Base-by-base conservation (phyloP, 2,888 invertebrate species). In the Scaptodrosophila latifasciaeformis region DNA sequence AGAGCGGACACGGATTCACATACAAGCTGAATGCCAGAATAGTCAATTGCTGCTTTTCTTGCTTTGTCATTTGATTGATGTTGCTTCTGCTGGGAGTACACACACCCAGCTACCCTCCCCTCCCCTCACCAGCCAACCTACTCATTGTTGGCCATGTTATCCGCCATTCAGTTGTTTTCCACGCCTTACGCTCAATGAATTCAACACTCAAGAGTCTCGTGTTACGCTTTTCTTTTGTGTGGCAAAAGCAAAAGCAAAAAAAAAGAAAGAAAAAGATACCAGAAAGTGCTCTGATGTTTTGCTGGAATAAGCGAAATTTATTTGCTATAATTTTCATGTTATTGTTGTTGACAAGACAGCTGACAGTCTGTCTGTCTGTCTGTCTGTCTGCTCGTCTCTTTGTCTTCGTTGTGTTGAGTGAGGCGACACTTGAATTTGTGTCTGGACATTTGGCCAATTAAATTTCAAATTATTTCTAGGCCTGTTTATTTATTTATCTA, bases 21-120 rank as follows among this genome's bases (percentile, higher is more conserved):
- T n/a, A n/a, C n/a, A 27, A 27, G 27, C 27, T 27, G 27, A 6
- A n/a, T 27, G 5, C 27, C 27, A 9, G 3, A 7, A 21, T 21
- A 42, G 49, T 21, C 30, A 49, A 49, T 42, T 59, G 52, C 56
- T 39, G 39, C 51, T 15, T 3, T 24, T 49, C 57, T 55, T 52
- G 56, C 54, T 46, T 10, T 49, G 66, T 45, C 66, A 60, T 42
- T 78, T 75, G 79, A 81, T 75, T 81, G 67, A 75, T 75, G 79
- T 75, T 52, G 30, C 34, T n/a, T n/a, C n/a, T n/a, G n/a, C n/a
- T n/a, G n/a, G n/a, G n/a, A n/a, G n/a, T n/a, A n/a, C n/a, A n/a
- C 65, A 15, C 34, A 34, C 3, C 34, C n/a, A 34, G 15, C 5
- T 34, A 6, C 13, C 34, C 10, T 30, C 10, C 12, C 10, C 30